Evolutionary conservation across 2,113 vertebrate genomes (phyloP).

Genomic region (Bubalus kerabau): DNA sequence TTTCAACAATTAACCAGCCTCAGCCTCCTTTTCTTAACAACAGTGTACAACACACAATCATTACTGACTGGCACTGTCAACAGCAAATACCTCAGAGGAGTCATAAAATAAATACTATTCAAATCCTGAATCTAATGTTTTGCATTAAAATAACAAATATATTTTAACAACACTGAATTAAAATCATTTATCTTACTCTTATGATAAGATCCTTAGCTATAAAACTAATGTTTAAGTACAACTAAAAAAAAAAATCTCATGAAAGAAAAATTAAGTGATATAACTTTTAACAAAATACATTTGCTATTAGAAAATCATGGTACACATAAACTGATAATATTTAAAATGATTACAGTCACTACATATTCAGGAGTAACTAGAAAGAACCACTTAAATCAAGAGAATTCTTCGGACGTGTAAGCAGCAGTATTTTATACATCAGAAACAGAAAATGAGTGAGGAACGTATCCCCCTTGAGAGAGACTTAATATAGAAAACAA

Average conservation of each 20-base stretch:
- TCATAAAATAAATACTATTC: background rate
- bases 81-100: background rate
- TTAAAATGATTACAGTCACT: slow-evolving; percentile 2
- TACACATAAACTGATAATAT: background rate
- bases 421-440: background rate
- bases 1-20: background rate
- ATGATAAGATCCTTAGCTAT: background rate
- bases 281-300: slow-evolving; percentile 22
- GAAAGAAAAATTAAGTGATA: background rate
- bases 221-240: slow-evolving; percentile 15
- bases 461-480: background rate
- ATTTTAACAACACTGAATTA: background rate
- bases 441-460: background rate
- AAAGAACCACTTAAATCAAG: background rate
- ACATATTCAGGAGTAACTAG: slow-evolving; percentile 1
- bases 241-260: background rate
- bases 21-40: background rate
- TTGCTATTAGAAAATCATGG: background rate
- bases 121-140: slow-evolving; percentile 3
- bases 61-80: background rate
- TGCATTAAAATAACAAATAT: slow-evolving; percentile 18
- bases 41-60: background rate
- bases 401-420: background rate
- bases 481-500: slow-evolving; percentile 19
- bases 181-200: slow-evolving; percentile 22